phyloP scores from a whole-genome alignment of 64 coral and sea anemone species.

The Stichodactyla helianthus region DNA sequence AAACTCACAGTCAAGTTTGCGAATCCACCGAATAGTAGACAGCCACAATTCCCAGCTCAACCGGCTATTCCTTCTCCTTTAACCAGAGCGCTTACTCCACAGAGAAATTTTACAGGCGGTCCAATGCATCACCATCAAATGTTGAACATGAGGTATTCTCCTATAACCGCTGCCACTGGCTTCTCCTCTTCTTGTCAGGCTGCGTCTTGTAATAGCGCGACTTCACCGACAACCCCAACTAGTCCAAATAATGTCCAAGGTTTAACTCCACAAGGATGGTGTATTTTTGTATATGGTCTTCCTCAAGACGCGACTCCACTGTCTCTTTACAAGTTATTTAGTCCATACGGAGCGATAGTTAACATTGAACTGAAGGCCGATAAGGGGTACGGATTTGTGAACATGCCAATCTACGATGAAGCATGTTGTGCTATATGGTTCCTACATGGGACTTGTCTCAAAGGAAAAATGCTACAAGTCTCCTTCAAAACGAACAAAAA shows the following conservation, averaged over 20 bases:
- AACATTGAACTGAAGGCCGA: slow-evolving; percentile 85
- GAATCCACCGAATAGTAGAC: slow-evolving; percentile 84
- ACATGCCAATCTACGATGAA: slow-evolving; percentile 92
- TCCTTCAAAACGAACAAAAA: slow-evolving; percentile 91
- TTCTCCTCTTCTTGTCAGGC: neutral
- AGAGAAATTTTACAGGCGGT: slow-evolving; percentile 62
- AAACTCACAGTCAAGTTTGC: slow-evolving; percentile 99
- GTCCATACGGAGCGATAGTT: slow-evolving; percentile 77
- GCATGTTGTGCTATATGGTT: slow-evolving; percentile 72
- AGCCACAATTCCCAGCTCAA: slow-evolving; percentile 72
- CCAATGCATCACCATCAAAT: slow-evolving; percentile 74
- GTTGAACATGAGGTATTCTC: slow-evolving; percentile 89
- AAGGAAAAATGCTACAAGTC: slow-evolving; percentile 87
- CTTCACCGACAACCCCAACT: slow-evolving; percentile 33
- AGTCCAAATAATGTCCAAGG: slow-evolving; percentile 67
- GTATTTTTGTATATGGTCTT: slow-evolving; percentile 91
- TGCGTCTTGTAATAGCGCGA: neutral
- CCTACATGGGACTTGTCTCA: slow-evolving; percentile 71
- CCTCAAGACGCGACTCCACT: slow-evolving; percentile 78
- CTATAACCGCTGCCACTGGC: slow-evolving; percentile 7
- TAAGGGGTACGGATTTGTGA: slow-evolving; percentile 92
- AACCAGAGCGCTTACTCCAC: slow-evolving; percentile 59
- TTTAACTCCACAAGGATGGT: slow-evolving; percentile 66
- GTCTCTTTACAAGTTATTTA: slow-evolving; percentile 84
- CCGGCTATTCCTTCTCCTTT: slow-evolving; percentile 60